These are phyloP conservation scores for Steinernema scapterisci DNA, from an alignment of 2,888 invertebrate genomes.

Conservation along the genomic window DNA sequence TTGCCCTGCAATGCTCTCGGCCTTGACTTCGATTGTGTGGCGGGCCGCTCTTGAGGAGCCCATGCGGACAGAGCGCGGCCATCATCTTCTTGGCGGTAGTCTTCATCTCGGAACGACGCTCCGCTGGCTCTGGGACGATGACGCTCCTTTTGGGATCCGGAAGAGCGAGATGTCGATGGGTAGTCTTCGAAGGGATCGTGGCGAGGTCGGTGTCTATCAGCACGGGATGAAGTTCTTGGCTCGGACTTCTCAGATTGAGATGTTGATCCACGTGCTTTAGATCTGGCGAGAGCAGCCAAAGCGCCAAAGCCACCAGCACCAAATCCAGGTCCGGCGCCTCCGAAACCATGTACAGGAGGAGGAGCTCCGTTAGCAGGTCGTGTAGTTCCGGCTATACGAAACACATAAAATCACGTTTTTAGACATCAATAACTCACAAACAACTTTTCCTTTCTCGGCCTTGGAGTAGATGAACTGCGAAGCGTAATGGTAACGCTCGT, in stretches of 20 bases:
- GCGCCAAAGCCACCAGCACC: background rate
- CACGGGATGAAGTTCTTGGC: background rate
- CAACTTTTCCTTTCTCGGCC: conserved; percentile 61
- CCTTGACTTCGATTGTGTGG: background rate
- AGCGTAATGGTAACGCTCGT: conserved; percentile 58
- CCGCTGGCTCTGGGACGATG: background rate
- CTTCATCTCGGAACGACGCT: background rate
- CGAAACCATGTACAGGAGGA: background rate
- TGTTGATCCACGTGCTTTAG: background rate
- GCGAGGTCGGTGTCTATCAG: background rate
- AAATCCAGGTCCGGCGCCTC: background rate
- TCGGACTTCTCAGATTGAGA: background rate
- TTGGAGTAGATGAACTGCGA: conserved; percentile 62
- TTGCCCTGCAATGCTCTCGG: conserved; percentile 39
- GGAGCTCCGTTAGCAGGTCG: conserved; percentile 13
- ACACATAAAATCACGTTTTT: background rate
- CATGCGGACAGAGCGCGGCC: background rate
- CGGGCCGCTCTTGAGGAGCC: background rate
- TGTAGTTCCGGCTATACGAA: background rate
- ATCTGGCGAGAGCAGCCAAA: background rate
- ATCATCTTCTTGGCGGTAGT: background rate
- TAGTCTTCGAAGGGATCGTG: background rate
- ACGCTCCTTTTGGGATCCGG: background rate
- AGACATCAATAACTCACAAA: conserved; percentile 34
- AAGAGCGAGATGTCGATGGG: background rate